Evolutionary conservation across 2,797 vertebrate species (phyloP).

Genomic region (Sus cebifrons): DNA sequence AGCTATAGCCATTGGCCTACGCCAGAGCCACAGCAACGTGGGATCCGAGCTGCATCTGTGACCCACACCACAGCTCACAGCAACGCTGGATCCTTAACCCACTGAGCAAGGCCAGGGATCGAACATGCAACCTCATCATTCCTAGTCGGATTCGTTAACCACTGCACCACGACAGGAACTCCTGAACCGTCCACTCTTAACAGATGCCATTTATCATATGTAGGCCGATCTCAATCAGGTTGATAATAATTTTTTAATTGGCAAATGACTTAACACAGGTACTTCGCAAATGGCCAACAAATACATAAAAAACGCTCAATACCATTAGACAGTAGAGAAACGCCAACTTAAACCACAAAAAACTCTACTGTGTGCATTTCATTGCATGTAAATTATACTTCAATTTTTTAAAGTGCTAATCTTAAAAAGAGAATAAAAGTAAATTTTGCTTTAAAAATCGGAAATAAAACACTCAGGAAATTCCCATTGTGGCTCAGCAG

Average conservation of each 20-base stretch:
- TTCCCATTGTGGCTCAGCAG: too few relatives aligned
- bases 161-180: too few relatives aligned
- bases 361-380: not conserved
- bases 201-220: rapidly evolving
- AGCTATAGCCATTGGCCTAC: too few relatives aligned
- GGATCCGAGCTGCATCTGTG: too few relatives aligned
- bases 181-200: too few relatives aligned
- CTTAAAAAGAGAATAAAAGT: not conserved
- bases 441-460: conserved; percentile 9
- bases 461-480: not conserved
- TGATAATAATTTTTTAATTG: not conserved
- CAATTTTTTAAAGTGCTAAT: not conserved
- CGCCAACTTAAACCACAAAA: not conserved
- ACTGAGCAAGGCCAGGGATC: too few relatives aligned
- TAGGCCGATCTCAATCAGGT: not conserved
- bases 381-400: not conserved
- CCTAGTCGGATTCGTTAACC: too few relatives aligned
- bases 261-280: not conserved
- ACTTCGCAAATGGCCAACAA: not conserved
- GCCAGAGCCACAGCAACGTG: too few relatives aligned
- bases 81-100: too few relatives aligned
- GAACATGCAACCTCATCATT: too few relatives aligned
- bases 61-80: too few relatives aligned
- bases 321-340: not conserved
- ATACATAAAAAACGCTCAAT: not conserved